These are phyloP conservation scores for Paradoxurus hermaphroditus DNA, from an alignment of 2,113 vertebrate species.

Conservation along the genomic window DNA sequence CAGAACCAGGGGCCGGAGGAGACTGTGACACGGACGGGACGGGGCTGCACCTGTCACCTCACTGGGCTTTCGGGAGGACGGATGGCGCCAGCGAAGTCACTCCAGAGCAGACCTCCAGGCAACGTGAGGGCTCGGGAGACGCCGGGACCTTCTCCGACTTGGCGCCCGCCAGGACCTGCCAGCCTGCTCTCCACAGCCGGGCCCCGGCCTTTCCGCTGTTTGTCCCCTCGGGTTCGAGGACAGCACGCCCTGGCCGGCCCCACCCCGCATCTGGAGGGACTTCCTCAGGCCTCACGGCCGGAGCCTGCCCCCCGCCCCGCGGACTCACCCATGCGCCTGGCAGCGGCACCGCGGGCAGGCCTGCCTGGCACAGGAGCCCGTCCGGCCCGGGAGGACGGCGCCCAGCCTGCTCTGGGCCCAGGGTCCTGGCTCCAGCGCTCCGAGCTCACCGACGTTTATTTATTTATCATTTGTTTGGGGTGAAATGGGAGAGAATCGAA, in stretches of 20 bases:
- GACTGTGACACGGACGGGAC: background rate
- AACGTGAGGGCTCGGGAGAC: background rate
- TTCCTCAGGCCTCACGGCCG: background rate
- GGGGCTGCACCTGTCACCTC: background rate
- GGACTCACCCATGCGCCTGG: background rate
- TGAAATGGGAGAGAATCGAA: conserved; percentile 66
- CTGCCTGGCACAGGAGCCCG: background rate
- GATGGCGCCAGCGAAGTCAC: background rate
- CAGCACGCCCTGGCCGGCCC: background rate
- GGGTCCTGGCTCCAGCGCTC: conserved; percentile 36
- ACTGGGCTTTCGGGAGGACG: background rate
- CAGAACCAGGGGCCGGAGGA: background rate
- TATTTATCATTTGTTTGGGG: conserved; percentile 77
- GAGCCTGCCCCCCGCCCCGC: background rate
- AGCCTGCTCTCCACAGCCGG: background rate
- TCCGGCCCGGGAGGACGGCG: background rate
- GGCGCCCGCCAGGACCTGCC: background rate
- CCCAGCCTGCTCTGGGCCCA: conserved; percentile 25
- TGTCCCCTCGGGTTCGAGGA: background rate
- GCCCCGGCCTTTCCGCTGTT: background rate
- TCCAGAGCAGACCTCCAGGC: background rate
- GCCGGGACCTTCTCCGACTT: background rate
- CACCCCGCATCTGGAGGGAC: background rate
- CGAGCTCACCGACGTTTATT: conserved; percentile 62
- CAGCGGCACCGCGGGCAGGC: background rate